Conservation (phyloP, 2,113 vertebrate genomes). For the Laticauda colubrina region DNA sequence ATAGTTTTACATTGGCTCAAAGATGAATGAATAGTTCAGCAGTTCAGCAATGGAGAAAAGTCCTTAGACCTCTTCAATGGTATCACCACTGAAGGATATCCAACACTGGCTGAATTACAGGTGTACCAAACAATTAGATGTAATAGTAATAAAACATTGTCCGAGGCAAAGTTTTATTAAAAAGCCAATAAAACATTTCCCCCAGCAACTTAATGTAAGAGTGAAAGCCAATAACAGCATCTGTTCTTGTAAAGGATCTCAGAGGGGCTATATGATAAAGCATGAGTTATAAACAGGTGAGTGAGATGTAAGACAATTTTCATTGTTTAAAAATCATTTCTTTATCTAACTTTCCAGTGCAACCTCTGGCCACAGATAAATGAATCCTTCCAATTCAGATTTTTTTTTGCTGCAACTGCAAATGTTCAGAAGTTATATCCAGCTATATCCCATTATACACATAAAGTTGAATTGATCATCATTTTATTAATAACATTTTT, state of each 20-base stretch:
- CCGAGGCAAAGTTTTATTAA: neutral
- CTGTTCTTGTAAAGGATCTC: neutral
- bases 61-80: neutral
- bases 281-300: neutral
- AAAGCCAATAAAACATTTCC: neutral
- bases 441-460: neutral
- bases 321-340: neutral
- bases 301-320: neutral
- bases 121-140: neutral
- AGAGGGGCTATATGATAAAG: neutral
- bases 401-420: neutral
- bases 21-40: neutral
- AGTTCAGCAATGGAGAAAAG: neutral
- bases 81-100: neutral
- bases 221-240: neutral
- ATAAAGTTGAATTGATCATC: neutral
- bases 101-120: neutral
- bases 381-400: neutral
- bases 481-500: constrained; percentile 59
- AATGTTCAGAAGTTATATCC: neutral
- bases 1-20: neutral
- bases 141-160: neutral
- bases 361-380: neutral
- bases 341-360: neutral
- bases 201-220: neutral